Base-by-base conservation (phyloP, 2,888 invertebrate genomes). In the Aphidoletes aphidimyza region DNA sequence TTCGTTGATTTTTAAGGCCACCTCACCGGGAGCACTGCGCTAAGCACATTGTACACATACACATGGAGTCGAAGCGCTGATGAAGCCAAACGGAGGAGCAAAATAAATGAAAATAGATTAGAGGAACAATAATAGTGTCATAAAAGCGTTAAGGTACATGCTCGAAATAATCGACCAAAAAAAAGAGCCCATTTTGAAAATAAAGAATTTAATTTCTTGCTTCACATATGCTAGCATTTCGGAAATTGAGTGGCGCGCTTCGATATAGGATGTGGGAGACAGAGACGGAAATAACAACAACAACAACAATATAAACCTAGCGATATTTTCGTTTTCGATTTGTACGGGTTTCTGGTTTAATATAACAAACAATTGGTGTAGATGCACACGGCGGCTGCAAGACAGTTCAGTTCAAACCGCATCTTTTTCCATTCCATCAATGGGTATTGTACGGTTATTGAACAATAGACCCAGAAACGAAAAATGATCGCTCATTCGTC, bases 81-180 rank as follows among this genome's bases (percentile, higher is more conserved):
- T 69, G 14, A 3, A 26, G 26, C 1, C 19, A 26, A 54, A 54
- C 34, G 30, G 30, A 5, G 69, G 30, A 69, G 30, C 69, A 26
- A 69, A 69, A 69, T 30, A 69, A 69, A 69, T 30, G 30, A 30
- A 69, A 69, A 69, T 69, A 69, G 69, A 69, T 69, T 69, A 69
- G n/a, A 30, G 34, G 26, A 69, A 69, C 69, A 69, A 69, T 54
- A 54, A 54, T 54, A n/a, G 26, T 54, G 22, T 54, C 26, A 54
- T 54, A 54, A 54, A 54, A 22, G 26, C 22, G 14, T 17, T n/a
- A n/a, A n/a, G n/a, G n/a, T n/a, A n/a, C n/a, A n/a, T n/a, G n/a
- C n/a, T n/a, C n/a, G n/a, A n/a, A n/a, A n/a, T n/a, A n/a, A n/a
- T n/a, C n/a, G n/a, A n/a, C n/a, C n/a, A n/a, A n/a, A n/a, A n/a